A percentile compares a stretch with the other conserved stretches of the same genome.
phyloP scores from a whole-genome alignment of 2,888 invertebrate species.

The Monopis laevigella region DNA sequence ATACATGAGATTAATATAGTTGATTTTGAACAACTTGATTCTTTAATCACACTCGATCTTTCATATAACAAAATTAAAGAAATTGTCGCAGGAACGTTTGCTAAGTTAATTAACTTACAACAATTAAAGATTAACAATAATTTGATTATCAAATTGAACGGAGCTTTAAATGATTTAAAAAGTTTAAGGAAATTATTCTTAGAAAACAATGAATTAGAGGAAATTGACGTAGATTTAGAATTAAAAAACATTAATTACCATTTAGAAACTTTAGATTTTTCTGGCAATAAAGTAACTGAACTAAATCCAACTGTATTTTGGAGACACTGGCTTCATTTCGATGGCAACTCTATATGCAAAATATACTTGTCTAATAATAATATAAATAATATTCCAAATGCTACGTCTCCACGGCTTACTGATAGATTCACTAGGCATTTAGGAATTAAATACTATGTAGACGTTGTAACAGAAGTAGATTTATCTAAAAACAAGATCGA shows the following conservation, averaged over 20 bases:
- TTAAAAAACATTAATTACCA: constrained; percentile 44
- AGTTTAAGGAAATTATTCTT: constrained; percentile 43
- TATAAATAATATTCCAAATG: constrained; percentile 36
- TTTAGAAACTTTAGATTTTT: constrained; percentile 49
- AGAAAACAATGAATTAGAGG: constrained; percentile 37
- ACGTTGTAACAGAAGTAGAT: constrained; percentile 41
- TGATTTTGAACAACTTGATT: constrained; percentile 35
- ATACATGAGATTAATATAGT: constrained; percentile 31
- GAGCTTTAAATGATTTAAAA: constrained; percentile 41
- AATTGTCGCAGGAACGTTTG: constrained; percentile 40
- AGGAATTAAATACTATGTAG: constrained; percentile 21
- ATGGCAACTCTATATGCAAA: constrained; percentile 34
- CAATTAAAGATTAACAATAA: constrained; percentile 40
- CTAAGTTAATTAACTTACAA: constrained; percentile 37
- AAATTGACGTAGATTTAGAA: constrained; percentile 30
- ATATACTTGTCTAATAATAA: constrained; percentile 44
- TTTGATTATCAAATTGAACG: constrained; percentile 42
- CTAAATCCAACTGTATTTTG: constrained; percentile 37
- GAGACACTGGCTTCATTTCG: constrained; percentile 47
- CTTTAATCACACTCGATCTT: constrained; percentile 41
- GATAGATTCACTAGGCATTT: constrained; percentile 26
- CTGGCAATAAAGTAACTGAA: constrained; percentile 36
- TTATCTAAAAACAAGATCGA: constrained; percentile 43
- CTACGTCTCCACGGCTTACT: constrained; percentile 28
- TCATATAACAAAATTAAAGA: constrained; percentile 38